Evolutionary conservation across 2,113 vertebrate species (phyloP), one percentile per base, ranked within the genome.

Genomic region (Pelvicachromis taeniatus): DNA sequence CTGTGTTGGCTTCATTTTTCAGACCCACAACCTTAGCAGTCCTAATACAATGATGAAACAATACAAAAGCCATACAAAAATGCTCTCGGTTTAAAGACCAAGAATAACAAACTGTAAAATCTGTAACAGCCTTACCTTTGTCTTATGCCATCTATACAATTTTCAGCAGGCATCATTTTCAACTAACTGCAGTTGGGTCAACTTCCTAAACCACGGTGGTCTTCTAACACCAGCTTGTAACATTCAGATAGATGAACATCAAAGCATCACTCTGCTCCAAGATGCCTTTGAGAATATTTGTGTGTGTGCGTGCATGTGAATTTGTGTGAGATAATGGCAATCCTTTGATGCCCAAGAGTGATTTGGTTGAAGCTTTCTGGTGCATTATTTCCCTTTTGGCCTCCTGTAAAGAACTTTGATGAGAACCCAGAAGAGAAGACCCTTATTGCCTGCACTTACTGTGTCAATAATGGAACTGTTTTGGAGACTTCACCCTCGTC

Each of bases 381-480:
- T 73, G 56, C 79, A 91, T 88, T 92, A 89, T 92, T 94, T 91
- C 85, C 86, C 17, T 79, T 85, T 84, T 90, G 90, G 85, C 81
- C 91, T 93, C 85, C 81, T 85, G 86, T 87, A 84, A 93, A 88
- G 91, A 93, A 86, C 95, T 95, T 94, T 96, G 95, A 96, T 95
- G 92, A 93, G 89, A 59, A 87, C 92, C 75, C 85, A 93, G 92
- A 95, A 91, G 91, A 93, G 88, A 77, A 85, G 84, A 89, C 95
- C 95, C 96, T 95, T 94, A 96, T 96, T 85, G 91, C 92, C 94
- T 94, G 91, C 89, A 84, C 93, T 93, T 83, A 87, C 89, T 91
- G 87, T 90, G 94, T 92, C 94, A 94, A 92, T 92, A 92, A 91
- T 84, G 91, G 93, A 88, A 92, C 95, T 94, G 95, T 95, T 96